Conservation (phyloP, 2,888 invertebrate species). For the Xanthia togata region DNA sequence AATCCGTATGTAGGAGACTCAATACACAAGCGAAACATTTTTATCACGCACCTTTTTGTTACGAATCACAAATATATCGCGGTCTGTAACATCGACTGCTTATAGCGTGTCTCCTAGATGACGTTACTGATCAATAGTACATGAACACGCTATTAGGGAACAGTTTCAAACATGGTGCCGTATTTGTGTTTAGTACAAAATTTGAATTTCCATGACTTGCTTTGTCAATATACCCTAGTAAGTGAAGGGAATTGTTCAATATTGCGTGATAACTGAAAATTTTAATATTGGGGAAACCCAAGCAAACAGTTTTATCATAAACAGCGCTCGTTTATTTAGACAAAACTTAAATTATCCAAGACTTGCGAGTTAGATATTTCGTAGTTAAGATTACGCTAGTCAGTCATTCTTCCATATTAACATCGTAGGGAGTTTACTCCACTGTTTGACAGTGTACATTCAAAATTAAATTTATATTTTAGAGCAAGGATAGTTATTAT, state of each 20-base stretch:
- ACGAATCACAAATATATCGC: conserved; percentile 16
- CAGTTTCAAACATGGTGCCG: conserved; percentile 19
- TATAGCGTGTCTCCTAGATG: neutral
- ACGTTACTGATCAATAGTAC: conserved; percentile 2
- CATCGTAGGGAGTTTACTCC: too few species aligned
- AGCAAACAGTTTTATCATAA: neutral
- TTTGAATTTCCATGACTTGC: conserved; percentile 26
- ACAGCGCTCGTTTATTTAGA: neutral
- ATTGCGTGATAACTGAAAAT: neutral
- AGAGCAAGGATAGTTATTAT: too few species aligned
- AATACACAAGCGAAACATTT: conserved; percentile 34
- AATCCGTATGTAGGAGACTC: conserved; percentile 15
- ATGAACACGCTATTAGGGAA: neutral
- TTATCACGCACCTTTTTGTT: conserved; percentile 27
- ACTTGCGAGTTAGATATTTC: too few species aligned
- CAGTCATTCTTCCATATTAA: too few species aligned
- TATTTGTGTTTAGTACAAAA: conserved; percentile 24
- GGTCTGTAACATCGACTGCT: conserved; percentile 3
- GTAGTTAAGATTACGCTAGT: too few species aligned
- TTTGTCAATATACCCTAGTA: conserved; percentile 5
- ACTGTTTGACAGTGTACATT: too few species aligned
- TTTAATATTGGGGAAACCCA: neutral
- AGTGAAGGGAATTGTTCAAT: too few species aligned
- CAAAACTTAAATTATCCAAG: too few species aligned
- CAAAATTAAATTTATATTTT: too few species aligned